A percentile compares a stretch with the other conserved stretches of the same genome.
These are phyloP conservation scores for Podargus strigoides DNA, from an alignment of 2,797 vertebrate genomes.

Conservation along the genomic window DNA sequence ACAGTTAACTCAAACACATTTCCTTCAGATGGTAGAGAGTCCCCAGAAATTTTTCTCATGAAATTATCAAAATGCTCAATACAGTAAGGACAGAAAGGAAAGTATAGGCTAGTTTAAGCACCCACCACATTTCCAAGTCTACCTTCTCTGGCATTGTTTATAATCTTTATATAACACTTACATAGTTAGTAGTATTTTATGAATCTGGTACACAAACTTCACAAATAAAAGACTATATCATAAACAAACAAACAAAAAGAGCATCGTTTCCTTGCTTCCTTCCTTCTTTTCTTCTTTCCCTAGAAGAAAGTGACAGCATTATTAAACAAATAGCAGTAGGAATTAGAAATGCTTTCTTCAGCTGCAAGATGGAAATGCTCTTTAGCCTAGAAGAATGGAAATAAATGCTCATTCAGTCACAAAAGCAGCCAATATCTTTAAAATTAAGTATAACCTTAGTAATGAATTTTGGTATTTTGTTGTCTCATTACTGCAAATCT, in stretches of 20 bases:
- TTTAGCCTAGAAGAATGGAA: background rate
- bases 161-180: background rate
- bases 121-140: background rate
- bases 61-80: background rate
- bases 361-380: background rate
- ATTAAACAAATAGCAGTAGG: background rate
- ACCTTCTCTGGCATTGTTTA: background rate
- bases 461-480: background rate
- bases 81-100: background rate
- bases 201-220: background rate
- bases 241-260: accelerated
- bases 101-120: background rate
- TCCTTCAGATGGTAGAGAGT: background rate
- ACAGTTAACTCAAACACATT: background rate
- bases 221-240: background rate
- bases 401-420: background rate
- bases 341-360: background rate
- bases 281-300: background rate
- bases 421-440: background rate
- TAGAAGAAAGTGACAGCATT: background rate
- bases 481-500: background rate
- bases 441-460: background rate
- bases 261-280: background rate
- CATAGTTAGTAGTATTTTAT: background rate
- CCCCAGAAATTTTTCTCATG: background rate